Conservation (phyloP, 1,140 invertebrate genomes). For the Eupristina koningsbergeri region DNA sequence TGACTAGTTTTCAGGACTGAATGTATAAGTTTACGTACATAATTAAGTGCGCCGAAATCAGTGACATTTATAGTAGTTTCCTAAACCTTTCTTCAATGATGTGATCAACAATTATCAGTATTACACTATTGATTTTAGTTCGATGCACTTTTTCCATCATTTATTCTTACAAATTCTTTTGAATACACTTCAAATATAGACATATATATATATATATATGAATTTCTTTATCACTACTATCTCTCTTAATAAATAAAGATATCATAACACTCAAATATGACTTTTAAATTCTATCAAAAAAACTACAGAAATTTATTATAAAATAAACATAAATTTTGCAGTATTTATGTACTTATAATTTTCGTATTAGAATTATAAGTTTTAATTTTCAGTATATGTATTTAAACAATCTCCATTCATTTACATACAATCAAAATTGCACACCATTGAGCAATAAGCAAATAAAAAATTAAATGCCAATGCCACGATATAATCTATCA, state of each 20-base stretch:
- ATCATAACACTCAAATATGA: constrained; percentile 40
- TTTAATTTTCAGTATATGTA: constrained; percentile 9
- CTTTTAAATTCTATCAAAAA: constrained; percentile 31
- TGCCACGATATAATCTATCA: neutral
- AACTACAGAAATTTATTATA: constrained; percentile 16
- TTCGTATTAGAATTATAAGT: neutral
- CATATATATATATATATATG: neutral
- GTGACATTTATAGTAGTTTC: constrained; percentile 47
- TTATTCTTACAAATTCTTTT: constrained; percentile 17
- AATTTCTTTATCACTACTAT: constrained; percentile 11
- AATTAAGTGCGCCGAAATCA: constrained; percentile 49
- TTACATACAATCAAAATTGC: constrained; percentile 15
- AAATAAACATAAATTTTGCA: constrained; percentile 16
- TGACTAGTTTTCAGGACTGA: constrained; percentile 58
- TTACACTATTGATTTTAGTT: constrained; percentile 9
- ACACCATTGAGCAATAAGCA: constrained; percentile 34
- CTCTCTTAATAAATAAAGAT: constrained; percentile 19
- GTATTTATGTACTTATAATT: constrained; percentile 5
- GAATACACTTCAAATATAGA: too few relatives aligned
- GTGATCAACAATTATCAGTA: constrained; percentile 30
- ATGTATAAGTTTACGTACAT: constrained; percentile 55
- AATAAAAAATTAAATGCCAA: constrained; percentile 46
- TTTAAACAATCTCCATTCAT: constrained; percentile 31
- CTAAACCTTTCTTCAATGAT: constrained; percentile 53
- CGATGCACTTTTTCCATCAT: neutral